Percentiles rank a stretch among this genome's conserved stretches.
Evolutionary conservation across 2,113 vertebrate species (phyloP).

Genomic region (Menidia beryllina): DNA sequence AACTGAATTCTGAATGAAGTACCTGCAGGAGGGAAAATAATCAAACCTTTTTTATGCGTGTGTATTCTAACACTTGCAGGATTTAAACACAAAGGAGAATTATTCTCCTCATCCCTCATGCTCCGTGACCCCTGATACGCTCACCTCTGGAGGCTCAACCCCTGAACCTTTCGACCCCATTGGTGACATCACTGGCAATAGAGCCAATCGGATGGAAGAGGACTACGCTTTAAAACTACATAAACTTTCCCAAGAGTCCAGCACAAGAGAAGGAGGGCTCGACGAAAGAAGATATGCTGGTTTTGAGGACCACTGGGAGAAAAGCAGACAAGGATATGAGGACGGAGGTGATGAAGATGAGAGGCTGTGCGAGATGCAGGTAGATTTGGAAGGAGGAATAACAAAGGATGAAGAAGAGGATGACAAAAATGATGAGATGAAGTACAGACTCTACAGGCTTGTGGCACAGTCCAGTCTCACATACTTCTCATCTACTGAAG

Average conservation of each 20-base stretch:
- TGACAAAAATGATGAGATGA: constrained; percentile 49
- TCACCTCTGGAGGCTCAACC: constrained; percentile 63
- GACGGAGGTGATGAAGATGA: constrained; percentile 18
- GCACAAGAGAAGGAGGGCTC: constrained; percentile 19
- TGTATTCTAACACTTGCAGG: constrained; percentile 54
- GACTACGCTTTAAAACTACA: constrained; percentile 43
- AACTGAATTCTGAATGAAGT: too few relatives aligned
- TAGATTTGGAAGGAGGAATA: constrained; percentile 34
- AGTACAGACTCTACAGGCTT: constrained; percentile 49
- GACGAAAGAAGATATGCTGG: not conserved
- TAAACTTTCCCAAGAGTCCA: constrained; percentile 20
- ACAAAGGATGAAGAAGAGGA: constrained; percentile 20
- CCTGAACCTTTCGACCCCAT: constrained; percentile 48
- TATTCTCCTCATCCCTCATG: constrained; percentile 34
- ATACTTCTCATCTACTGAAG: constrained; percentile 64
- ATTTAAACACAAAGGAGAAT: constrained; percentile 42
- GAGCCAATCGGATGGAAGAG: constrained; percentile 22
- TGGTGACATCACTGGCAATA: constrained; percentile 7
- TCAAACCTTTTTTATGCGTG: not conserved
- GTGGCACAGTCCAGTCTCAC: constrained; percentile 60
- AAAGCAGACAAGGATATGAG: not conserved
- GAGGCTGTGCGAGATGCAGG: constrained; percentile 20
- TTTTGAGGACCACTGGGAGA: constrained; percentile 3
- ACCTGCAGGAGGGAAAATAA: not conserved
- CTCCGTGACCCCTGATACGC: constrained; percentile 63